These are phyloP conservation scores for Druceiella hillmani DNA, from an alignment of 2,888 invertebrate genomes.

Conservation along the genomic window DNA sequence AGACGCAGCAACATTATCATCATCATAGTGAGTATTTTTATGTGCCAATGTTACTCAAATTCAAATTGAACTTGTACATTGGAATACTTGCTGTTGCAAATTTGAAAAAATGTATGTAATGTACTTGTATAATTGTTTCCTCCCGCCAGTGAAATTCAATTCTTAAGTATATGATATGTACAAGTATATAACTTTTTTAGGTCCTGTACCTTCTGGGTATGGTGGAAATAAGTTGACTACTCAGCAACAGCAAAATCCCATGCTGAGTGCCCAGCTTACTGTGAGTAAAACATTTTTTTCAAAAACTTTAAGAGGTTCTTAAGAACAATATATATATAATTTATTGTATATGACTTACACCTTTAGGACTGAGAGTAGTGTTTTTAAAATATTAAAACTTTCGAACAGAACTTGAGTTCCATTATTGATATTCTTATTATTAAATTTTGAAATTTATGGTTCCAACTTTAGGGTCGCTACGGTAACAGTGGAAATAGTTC, in stretches of 20 bases:
- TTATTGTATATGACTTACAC: background rate
- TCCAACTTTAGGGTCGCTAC: no score
- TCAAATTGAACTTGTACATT: background rate
- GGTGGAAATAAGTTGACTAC: conserved; percentile 57
- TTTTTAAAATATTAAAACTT: no score
- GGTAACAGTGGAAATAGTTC: background rate
- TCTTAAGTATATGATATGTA: no score
- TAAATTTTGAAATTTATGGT: no score
- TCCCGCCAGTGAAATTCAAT: no score
- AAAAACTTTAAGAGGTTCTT: background rate
- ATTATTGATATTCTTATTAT: no score
- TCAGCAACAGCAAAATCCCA: conserved; percentile 79
- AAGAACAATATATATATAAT: background rate
- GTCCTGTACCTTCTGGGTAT: conserved; percentile 46
- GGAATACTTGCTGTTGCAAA: background rate
- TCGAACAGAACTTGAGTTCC: no score
- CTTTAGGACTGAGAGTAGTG: no score
- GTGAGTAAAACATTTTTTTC: conserved; percentile 46
- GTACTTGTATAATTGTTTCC: no score
- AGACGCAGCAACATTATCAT: conserved; percentile 40
- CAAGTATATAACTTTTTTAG: conserved; percentile 29
- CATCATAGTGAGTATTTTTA: conserved; percentile 35
- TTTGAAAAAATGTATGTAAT: background rate
- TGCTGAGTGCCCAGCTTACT: conserved; percentile 81
- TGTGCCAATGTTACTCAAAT: background rate